Evolutionary conservation across 2,113 vertebrate genomes (phyloP).

Genomic region (Edolisoma coerulescens): DNA sequence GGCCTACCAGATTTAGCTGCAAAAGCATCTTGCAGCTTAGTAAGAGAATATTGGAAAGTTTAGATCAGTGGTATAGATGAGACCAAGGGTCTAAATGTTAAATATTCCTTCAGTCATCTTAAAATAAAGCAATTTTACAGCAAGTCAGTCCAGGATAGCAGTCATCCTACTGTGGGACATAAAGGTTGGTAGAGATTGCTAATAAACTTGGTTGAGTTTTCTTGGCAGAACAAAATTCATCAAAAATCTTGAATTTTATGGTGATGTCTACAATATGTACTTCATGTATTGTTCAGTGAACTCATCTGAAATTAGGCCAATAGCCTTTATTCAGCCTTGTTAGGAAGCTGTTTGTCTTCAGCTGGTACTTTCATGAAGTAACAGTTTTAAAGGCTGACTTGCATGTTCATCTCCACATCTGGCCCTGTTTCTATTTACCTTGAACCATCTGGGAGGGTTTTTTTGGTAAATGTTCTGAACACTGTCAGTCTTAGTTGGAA

Average conservation of each 20-base stretch:
- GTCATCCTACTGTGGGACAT: not conserved
- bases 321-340: not conserved
- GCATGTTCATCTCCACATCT: not conserved
- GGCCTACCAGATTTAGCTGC: not conserved
- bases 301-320: not conserved
- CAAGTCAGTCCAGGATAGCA: not conserved
- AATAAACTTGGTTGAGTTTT: not conserved
- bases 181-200: not conserved
- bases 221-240: not conserved
- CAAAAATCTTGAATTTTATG: not conserved
- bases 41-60: not conserved
- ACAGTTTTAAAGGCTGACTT: not conserved
- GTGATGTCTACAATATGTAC: not conserved
- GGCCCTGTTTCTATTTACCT: not conserved
- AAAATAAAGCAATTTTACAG: not conserved
- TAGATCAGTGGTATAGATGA: not conserved
- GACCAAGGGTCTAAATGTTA: not conserved
- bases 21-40: not conserved
- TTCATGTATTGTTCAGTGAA: not conserved
- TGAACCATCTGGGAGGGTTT: not conserved
- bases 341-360: not conserved
- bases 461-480: not conserved
- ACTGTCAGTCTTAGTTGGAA: not conserved
- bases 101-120: not conserved
- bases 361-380: not conserved